These are phyloP conservation scores for Drosophila diplacantha DNA, from an alignment of 2,888 invertebrate genomes.

Conservation along the genomic window DNA sequence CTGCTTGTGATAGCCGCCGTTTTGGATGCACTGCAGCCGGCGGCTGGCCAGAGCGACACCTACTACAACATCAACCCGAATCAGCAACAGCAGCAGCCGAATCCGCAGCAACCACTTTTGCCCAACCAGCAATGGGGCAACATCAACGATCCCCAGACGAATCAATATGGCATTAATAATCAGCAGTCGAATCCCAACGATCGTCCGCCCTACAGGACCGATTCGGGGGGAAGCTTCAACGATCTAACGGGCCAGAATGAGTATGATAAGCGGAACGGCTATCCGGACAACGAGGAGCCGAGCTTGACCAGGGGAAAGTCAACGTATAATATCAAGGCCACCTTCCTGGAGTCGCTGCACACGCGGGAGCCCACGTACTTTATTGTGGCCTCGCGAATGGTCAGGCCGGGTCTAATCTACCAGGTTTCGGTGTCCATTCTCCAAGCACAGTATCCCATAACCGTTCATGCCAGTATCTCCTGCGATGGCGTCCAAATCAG, in stretches of 20 bases:
- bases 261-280: conserved; percentile 52
- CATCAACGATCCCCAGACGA: conserved; percentile 3
- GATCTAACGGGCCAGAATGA: conserved; percentile 62
- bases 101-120: conserved; percentile 28
- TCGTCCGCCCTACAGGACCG: conserved; percentile 58
- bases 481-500: conserved; percentile 93
- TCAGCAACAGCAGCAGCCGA: conserved; percentile 27
- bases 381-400: conserved; percentile 92
- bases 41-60: conserved; percentile 51
- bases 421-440: conserved; percentile 91
- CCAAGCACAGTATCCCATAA: conserved; percentile 87
- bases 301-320: conserved; percentile 68
- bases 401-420: conserved; percentile 94
- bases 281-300: conserved; percentile 53
- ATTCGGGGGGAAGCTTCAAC: conserved; percentile 51
- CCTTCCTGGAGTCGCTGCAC: conserved; percentile 71
- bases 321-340: conserved; percentile 68
- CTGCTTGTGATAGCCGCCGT: conserved; percentile 48
- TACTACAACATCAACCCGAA: conserved; percentile 54
- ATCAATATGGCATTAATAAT: conserved; percentile 24
- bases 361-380: conserved; percentile 85
- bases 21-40: conserved; percentile 34
- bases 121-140: conserved; percentile 24
- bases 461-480: conserved; percentile 91
- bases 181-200: conserved; percentile 41